A percentile compares a stretch with the other conserved stretches of the same genome.
Evolutionary conservation across 1,140 invertebrate genomes (phyloP).

Genomic region (Proctacanthus coquilletti): DNA sequence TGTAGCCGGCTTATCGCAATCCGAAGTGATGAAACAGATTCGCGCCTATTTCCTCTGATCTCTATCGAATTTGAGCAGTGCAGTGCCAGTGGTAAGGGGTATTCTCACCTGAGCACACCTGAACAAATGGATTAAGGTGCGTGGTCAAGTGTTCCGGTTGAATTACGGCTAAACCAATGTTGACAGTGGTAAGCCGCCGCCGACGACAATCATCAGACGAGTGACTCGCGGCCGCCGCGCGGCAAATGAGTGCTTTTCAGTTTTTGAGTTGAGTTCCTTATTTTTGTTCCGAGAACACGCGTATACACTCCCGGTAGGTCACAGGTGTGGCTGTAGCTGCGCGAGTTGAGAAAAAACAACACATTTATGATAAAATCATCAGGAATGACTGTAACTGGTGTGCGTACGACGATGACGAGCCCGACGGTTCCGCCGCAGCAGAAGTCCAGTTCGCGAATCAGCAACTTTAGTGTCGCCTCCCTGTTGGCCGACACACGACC

Average conservation of each 20-base stretch:
- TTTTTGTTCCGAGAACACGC: too few species aligned
- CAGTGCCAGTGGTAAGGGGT: too few species aligned
- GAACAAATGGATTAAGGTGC: too few species aligned
- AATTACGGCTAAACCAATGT: too few species aligned
- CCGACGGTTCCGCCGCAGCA: slow-evolving; percentile 29
- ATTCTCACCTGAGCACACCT: too few species aligned
- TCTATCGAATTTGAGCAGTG: too few species aligned
- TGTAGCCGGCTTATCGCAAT: slow-evolving; percentile 7
- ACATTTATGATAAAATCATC: slow-evolving; percentile 12
- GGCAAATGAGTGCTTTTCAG: too few species aligned
- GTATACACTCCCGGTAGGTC: background rate
- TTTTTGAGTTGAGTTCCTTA: too few species aligned
- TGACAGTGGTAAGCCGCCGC: background rate
- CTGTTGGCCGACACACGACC: slow-evolving; percentile 46
- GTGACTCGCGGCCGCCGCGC: too few species aligned
- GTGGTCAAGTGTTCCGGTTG: too few species aligned
- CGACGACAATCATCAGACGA: slow-evolving; percentile 14
- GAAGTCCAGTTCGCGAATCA: slow-evolving; percentile 36
- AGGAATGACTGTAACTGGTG: slow-evolving; percentile 30
- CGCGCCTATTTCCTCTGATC: slow-evolving; percentile 4
- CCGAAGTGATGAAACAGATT: slow-evolving; percentile 19
- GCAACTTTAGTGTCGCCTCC: slow-evolving; percentile 49
- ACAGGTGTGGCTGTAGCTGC: background rate
- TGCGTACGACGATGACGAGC: slow-evolving; percentile 30
- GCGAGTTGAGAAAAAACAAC: background rate